A percentile compares a stretch with the other conserved stretches of the same genome.
These are phyloP conservation scores for Seriola rivoliana DNA, from an alignment of 2,113 vertebrate species.

Conservation along the genomic window DNA sequence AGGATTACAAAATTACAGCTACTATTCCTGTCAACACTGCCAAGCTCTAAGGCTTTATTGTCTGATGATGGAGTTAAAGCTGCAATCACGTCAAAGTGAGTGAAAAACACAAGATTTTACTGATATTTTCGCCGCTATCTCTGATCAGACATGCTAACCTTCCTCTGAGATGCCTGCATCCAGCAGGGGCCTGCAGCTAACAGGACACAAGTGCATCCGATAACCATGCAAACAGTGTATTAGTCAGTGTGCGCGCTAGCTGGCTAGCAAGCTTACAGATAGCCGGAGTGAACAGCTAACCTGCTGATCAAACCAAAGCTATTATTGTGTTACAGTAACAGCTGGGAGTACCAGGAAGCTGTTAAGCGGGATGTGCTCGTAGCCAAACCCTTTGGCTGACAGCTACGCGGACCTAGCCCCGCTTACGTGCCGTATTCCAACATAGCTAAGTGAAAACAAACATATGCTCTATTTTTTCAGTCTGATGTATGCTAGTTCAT, in stretches of 20 bases:
- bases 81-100: neutral
- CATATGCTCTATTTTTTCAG: neutral
- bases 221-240: neutral
- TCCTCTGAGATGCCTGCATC: neutral
- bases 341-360: neutral
- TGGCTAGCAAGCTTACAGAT: neutral
- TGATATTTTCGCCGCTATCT: neutral
- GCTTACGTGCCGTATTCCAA: constrained; percentile 1
- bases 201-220: constrained; percentile 1
- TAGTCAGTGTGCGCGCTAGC: constrained; percentile 6
- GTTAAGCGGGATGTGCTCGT: constrained; percentile 12
- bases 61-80: neutral
- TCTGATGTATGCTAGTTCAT: neutral
- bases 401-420: constrained; percentile 33
- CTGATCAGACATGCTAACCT: constrained; percentile 3
- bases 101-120: neutral
- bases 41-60: neutral
- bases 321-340: neutral
- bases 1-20: neutral
- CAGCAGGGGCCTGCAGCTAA: constrained; percentile 63
- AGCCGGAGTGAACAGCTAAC: neutral
- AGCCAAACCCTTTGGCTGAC: constrained; percentile 33
- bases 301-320: neutral
- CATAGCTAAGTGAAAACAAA: neutral
- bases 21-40: neutral